Percentiles rank a stretch among this genome's conserved stretches.
phyloP scores from a whole-genome alignment of 1,140 invertebrate genomes.

The Drosophila kepulauana region DNA sequence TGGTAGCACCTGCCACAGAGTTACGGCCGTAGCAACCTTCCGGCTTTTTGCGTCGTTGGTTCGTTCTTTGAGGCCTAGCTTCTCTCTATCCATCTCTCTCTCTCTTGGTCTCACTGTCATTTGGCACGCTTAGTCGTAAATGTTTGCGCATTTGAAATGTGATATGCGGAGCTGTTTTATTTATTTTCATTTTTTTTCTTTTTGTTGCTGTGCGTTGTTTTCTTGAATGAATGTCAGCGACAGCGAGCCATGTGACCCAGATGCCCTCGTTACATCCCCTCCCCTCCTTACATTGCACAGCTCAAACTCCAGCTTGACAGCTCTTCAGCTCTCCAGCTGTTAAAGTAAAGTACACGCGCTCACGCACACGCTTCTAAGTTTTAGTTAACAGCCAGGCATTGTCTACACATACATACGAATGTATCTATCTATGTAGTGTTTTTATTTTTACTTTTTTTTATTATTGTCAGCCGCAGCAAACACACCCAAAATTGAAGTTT shows the following conservation, averaged over 20 bases:
- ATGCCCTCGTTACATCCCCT: slow-evolving; percentile 37
- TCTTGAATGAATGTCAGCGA: slow-evolving; percentile 1
- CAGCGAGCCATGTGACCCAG: slow-evolving; percentile 33
- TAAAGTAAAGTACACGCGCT: slow-evolving; percentile 46
- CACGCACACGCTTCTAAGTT: slow-evolving; percentile 62
- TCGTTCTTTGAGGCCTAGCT: neutral
- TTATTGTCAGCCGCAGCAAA: slow-evolving; percentile 37
- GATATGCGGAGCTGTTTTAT: slow-evolving; percentile 48
- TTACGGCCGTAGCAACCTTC: no score
- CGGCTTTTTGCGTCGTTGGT: no score
- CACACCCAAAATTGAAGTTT: slow-evolving; percentile 50
- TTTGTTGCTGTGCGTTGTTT: no score
- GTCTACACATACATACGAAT: neutral
- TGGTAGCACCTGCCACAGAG: no score
- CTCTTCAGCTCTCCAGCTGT: neutral
- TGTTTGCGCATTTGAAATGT: slow-evolving; percentile 65
- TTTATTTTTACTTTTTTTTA: slow-evolving; percentile 10
- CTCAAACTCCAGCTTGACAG: neutral
- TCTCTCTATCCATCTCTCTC: neutral
- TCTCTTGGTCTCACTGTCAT: slow-evolving; percentile 10
- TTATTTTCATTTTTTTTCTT: neutral
- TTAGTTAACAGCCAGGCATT: slow-evolving; percentile 57
- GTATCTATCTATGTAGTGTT: slow-evolving; percentile 1
- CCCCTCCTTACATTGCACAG: no score
- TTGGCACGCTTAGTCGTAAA: slow-evolving; percentile 43